phyloP scores from a whole-genome alignment of 2,888 invertebrate genomes.

The Sicus ferrugineus region DNA sequence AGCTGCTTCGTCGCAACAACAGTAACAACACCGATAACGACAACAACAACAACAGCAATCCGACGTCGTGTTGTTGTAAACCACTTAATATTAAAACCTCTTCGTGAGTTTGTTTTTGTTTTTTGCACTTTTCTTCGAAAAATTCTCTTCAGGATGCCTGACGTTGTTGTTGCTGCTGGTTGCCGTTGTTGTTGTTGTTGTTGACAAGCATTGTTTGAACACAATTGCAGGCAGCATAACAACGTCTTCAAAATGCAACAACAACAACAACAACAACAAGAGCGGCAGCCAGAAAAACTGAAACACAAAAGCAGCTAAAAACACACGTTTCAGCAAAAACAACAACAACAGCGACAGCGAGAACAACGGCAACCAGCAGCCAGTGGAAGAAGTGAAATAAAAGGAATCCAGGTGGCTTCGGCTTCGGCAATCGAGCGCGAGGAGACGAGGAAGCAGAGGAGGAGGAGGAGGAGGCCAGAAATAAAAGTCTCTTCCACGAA shows the following conservation, averaged over 20 bases:
- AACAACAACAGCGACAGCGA: conserved; percentile 11
- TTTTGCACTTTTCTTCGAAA: no score
- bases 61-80: no score
- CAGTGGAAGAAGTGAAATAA: conserved; percentile 16
- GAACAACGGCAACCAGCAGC: conserved; percentile 14
- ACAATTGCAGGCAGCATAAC: conserved; percentile 29
- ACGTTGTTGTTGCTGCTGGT: conserved; percentile 12
- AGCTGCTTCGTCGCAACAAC: background rate
- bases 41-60: conserved; percentile 1
- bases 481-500: conserved; percentile 32
- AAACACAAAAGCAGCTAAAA: no score
- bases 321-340: no score
- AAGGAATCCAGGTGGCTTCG: conserved; percentile 50
- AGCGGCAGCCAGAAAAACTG: conserved; percentile 1
- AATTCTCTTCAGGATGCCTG: conserved; percentile 37
- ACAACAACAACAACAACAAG: conserved; percentile 22
- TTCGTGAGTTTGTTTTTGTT: background rate
- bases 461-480: conserved; percentile 1
- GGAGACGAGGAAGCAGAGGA: background rate
- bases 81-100: background rate
- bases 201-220: conserved; percentile 20
- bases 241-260: background rate
- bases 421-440: conserved; percentile 43
- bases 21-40: background rate
- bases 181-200: conserved; percentile 26